Evolutionary conservation across 2,888 invertebrate species (phyloP).

Genomic region (Gnatocerus cornutus): DNA sequence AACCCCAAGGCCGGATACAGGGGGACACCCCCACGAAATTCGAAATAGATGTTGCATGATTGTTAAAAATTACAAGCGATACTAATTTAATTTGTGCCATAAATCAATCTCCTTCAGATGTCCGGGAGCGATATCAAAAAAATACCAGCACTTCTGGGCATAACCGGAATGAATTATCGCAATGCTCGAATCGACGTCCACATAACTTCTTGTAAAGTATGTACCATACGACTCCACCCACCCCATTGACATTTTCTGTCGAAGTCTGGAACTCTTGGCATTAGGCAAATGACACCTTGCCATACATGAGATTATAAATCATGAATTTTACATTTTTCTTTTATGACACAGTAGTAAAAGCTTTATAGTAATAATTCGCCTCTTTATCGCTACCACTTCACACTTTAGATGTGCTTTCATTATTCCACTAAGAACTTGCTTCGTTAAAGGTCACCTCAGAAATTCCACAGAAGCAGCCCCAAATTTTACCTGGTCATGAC

Average conservation of each 20-base stretch:
- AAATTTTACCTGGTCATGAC: constrained; percentile 33
- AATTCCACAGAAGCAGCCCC: constrained; percentile 24
- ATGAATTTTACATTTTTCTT: constrained; percentile 36
- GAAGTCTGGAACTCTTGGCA: constrained; percentile 28
- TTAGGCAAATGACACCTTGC: constrained; percentile 37
- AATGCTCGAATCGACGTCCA: too few relatives aligned
- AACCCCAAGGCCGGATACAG: constrained; percentile 27
- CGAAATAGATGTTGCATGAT: constrained; percentile 2
- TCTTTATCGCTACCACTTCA: constrained; percentile 32
- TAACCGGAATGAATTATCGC: too few relatives aligned
- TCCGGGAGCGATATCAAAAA: not conserved
- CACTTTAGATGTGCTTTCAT: constrained; percentile 17
- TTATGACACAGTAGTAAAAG: constrained; percentile 22
- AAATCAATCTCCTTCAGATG: constrained; percentile 3
- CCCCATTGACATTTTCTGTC: constrained; percentile 26
- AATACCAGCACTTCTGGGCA: too few relatives aligned
- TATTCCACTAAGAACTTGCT: constrained; percentile 4
- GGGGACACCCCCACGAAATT: constrained; percentile 20
- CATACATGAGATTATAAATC: constrained; percentile 38
- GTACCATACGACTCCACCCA: constrained; percentile 18
- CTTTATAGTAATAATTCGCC: constrained; percentile 8
- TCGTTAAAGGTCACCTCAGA: constrained; percentile 25
- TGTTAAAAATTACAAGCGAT: constrained; percentile 17
- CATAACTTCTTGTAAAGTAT: too few relatives aligned
- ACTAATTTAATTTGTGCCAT: constrained; percentile 19